phyloP scores from a whole-genome alignment of 1,140 invertebrate species.

The Antheraea mylitta region DNA sequence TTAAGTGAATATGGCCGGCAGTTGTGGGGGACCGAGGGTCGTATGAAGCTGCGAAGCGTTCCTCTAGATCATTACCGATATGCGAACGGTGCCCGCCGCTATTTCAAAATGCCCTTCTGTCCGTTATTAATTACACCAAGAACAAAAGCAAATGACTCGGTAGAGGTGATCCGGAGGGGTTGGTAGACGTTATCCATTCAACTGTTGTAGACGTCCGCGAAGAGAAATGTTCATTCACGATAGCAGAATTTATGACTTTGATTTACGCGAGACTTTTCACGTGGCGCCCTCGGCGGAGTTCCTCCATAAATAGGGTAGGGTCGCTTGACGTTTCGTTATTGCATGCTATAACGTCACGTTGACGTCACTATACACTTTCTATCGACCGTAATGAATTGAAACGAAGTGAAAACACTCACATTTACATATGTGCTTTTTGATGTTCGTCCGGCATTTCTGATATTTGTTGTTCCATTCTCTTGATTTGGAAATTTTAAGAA shows the following conservation, averaged over 20 bases:
- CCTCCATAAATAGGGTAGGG: conserved; percentile 62
- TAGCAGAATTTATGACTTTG: conserved; percentile 73
- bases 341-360: conserved; percentile 42
- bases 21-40: conserved; percentile 35
- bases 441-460: background rate
- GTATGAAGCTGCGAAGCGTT: conserved; percentile 28
- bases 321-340: conserved; percentile 68
- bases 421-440: conserved; percentile 52
- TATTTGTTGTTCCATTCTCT: background rate
- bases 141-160: conserved; percentile 77
- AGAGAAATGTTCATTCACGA: conserved; percentile 77
- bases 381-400: conserved; percentile 55
- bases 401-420: conserved; percentile 43
- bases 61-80: conserved; percentile 63
- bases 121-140: conserved; percentile 73
- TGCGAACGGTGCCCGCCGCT: conserved; percentile 55
- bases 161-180: conserved; percentile 70
- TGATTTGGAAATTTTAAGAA: background rate
- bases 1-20: conserved; percentile 56
- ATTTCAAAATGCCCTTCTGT: conserved; percentile 66
- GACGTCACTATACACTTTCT: conserved; percentile 53
- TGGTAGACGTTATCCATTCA: conserved; percentile 73
- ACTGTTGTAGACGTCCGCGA: conserved; percentile 62
- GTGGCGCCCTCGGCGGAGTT: conserved; percentile 44
- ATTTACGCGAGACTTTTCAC: conserved; percentile 70